Base-by-base conservation (phyloP, 2,797 vertebrate species). In the Cheirogaleus major region DNA sequence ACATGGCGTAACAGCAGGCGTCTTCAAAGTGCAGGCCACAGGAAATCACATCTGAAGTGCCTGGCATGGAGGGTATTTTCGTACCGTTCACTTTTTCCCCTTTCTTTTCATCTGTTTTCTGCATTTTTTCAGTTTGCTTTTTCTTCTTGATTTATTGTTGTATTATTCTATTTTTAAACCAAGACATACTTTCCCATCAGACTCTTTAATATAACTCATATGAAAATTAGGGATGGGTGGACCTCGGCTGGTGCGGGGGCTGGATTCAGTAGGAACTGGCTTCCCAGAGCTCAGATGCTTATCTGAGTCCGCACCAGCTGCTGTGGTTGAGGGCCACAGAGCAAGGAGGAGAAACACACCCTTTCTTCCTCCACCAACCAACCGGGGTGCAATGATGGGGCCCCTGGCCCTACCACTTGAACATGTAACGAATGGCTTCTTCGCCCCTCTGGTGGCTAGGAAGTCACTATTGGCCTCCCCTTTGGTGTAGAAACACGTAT, bases 91-190 rank as follows among this genome's bases (percentile, higher is more conserved):
- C 89, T 98, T 98, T 98, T 95, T 95, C 97, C 93, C 92, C 97
- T 97, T 97, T 91, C 97, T 98, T 99, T 98, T 98, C 97, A 98
- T 98, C 98, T 98, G 97, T 98, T 98, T 98, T 98, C 96, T 97
- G 93, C 90, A 45, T 70, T 97, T 98, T 98, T 91, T 94, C 97
- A 83, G 89, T 57, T 41, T 85, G 96, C 88, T 98, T 98, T 98
- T 97, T 97, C 98, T 98, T 95, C 97, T 96, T 98, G 97, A 98
- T 98, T 99, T 98, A 98, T 98, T 98, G 97, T 96, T 98, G 96
- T 98, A 98, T 98, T 98, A 93, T 98, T 98, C 98, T 99, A 98
- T 99, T 98, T 99, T 99, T 98, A 98, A 98, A 98, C 95, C 95
- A 96, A 98, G 97, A 98, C 98, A 93, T 97, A 97, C 96, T 98